These are phyloP conservation scores for Okamejei kenojei DNA, from an alignment of 2,797 vertebrate genomes.

Conservation along the genomic window DNA sequence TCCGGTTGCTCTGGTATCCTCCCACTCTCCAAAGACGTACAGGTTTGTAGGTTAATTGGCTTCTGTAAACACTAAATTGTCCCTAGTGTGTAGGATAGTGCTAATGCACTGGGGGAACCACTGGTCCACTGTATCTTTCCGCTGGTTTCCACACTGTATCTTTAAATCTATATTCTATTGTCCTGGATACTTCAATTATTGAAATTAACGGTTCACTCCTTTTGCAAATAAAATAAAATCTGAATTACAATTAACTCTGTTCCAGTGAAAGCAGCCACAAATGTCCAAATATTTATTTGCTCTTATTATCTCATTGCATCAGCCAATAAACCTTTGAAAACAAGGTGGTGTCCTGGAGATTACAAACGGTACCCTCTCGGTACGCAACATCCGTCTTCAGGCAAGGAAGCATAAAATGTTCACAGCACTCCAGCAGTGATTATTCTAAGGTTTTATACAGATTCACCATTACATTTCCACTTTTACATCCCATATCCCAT, in stretches of 20 bases:
- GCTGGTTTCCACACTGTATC: too few relatives aligned
- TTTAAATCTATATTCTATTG: not conserved
- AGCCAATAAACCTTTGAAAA: not conserved
- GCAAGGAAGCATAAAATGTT: not conserved
- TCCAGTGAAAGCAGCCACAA: not conserved
- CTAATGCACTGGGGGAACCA: too few relatives aligned
- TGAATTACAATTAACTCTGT: not conserved
- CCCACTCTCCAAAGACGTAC: too few relatives aligned
- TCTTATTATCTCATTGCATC: not conserved
- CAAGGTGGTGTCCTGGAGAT: too few relatives aligned
- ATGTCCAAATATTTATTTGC: not conserved
- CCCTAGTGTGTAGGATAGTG: too few relatives aligned
- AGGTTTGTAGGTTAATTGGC: too few relatives aligned
- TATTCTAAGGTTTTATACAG: not conserved
- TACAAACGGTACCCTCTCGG: not conserved
- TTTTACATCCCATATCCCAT: conserved; percentile 6
- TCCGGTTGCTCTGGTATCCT: too few relatives aligned
- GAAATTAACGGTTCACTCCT: not conserved
- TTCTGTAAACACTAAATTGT: too few relatives aligned
- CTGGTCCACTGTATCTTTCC: too few relatives aligned
- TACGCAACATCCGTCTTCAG: not conserved
- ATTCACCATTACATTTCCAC: conserved; percentile 1
- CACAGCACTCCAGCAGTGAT: not conserved
- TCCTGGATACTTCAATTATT: not conserved
- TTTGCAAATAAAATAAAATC: not conserved